Evolutionary conservation across 1,140 invertebrate species (phyloP), one percentile per base, ranked within the genome.

Genomic region (Dryas iulia): DNA sequence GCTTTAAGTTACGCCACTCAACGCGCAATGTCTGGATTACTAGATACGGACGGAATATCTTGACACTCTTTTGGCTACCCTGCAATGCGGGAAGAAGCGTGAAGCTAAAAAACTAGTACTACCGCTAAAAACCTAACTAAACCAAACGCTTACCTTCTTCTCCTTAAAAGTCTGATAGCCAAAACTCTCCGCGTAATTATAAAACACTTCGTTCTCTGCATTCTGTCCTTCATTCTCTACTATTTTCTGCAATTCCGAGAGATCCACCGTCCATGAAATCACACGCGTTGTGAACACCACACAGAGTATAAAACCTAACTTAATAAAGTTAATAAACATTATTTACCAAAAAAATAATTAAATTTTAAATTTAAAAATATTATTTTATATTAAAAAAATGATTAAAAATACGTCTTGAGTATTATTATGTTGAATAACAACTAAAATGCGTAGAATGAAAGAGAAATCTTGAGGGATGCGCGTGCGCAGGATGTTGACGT

Each of bases 231-330:
- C 47, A 54, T 66, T 72, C 74, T 76, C 24, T 23, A 77, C 72
- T 57, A 73, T 78, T 33, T 77, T 80, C 26, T 84, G 70, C 35
- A 82, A 76, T 77, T 81, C 81, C 31, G 78, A 74, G 62, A 86
- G 69, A 67, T 89, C 81, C 14, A 86, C 74, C 1, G 83, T 89
- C 86, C 86, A 89, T 31, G 79, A 58, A 3, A 61, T 31, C 23
- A 83, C 78, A 61, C 78, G 58, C 54, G 72, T 60, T 7, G 75
- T 63, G 33, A 73, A 61, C 14, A 72, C 26, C 47, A 62, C 64
- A n/a, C 63, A 61, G 39, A 73, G 28, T 52, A 52, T 12, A 4
- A 71, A 65, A 18, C 7, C n/a, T n/a, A n/a, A n/a, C n/a, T n/a
- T n/a, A n/a, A n/a, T n/a, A n/a, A n/a, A n/a, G n/a, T n/a, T n/a